These are phyloP conservation scores for Cuniculus paca DNA, from an alignment of 2,797 vertebrate species.

Conservation along the genomic window DNA sequence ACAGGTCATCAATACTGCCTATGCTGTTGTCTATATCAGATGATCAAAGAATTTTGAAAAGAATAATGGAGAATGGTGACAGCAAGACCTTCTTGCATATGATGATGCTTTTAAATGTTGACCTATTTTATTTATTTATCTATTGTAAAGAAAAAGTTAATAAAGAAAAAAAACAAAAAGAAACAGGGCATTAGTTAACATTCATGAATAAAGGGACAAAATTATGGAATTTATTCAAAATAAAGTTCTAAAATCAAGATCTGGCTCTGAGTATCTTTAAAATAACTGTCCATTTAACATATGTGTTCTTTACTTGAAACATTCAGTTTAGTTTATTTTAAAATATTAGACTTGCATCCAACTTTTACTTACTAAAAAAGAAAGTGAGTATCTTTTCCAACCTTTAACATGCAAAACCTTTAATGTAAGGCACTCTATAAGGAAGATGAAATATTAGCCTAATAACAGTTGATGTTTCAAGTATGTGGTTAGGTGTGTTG, in stretches of 20 bases:
- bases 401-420: neutral
- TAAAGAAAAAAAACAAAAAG: too few relatives aligned
- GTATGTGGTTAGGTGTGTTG: conserved; percentile 59
- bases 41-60: neutral
- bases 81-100: too few relatives aligned
- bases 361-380: conserved; percentile 34
- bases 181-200: neutral
- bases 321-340: conserved; percentile 40
- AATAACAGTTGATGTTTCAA: conserved; percentile 42
- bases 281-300: neutral
- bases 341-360: neutral
- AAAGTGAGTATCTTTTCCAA: conserved; percentile 34
- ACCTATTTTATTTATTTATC: too few relatives aligned
- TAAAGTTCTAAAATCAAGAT: conserved; percentile 35
- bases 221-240: conserved; percentile 58
- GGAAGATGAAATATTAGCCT: conserved; percentile 64
- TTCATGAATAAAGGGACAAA: conserved; percentile 29
- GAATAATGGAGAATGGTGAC: too few relatives aligned
- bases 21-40: neutral
- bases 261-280: conserved; percentile 4
- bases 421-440: conserved; percentile 56
- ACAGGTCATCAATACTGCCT: neutral
- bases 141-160: too few relatives aligned
- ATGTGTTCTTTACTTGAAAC: conserved; percentile 17
- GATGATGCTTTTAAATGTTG: too few relatives aligned